These are phyloP conservation scores for Rhimphoctona megacephalus DNA, from an alignment of 2,888 invertebrate genomes.

Conservation along the genomic window DNA sequence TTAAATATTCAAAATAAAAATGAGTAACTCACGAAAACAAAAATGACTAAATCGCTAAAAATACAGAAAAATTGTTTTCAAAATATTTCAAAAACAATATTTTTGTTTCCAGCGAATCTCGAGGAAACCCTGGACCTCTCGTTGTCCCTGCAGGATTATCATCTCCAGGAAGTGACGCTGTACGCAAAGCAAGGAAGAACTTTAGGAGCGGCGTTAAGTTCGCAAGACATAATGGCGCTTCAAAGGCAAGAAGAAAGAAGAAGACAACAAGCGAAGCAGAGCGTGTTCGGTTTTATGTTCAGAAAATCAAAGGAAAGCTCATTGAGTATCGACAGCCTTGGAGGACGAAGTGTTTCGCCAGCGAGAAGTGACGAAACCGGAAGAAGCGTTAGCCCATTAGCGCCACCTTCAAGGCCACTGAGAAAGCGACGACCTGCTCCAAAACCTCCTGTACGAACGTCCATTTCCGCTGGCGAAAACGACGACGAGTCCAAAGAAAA, in stretches of 20 bases:
- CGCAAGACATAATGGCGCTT: conserved; percentile 87
- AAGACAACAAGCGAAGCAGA: conserved; percentile 84
- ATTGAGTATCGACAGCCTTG: conserved; percentile 85
- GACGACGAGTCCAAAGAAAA: conserved; percentile 80
- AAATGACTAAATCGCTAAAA: background rate
- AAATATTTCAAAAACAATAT: background rate
- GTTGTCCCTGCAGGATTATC: conserved; percentile 88
- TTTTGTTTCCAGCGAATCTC: conserved; percentile 85
- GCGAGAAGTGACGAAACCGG: conserved; percentile 87
- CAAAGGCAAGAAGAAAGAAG: conserved; percentile 87
- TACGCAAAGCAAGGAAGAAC: conserved; percentile 85
- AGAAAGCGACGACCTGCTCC: conserved; percentile 87
- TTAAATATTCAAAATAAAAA: background rate
- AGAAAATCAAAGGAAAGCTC: conserved; percentile 85
- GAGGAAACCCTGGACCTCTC: conserved; percentile 87
- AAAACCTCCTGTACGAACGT: conserved; percentile 85
- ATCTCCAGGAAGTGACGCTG: conserved; percentile 88
- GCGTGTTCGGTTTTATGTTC: conserved; percentile 86
- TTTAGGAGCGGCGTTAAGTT: conserved; percentile 85
- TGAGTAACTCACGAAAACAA: background rate
- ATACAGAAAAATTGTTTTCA: background rate
- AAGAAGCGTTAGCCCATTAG: conserved; percentile 80
- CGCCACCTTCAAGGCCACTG: conserved; percentile 86
- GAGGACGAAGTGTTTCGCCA: conserved; percentile 86
- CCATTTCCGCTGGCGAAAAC: conserved; percentile 52